Percentiles rank a stretch among this genome's conserved stretches.
These are phyloP conservation scores for Oxycera nigricornis DNA, from an alignment of 2,888 invertebrate species.

Conservation along the genomic window DNA sequence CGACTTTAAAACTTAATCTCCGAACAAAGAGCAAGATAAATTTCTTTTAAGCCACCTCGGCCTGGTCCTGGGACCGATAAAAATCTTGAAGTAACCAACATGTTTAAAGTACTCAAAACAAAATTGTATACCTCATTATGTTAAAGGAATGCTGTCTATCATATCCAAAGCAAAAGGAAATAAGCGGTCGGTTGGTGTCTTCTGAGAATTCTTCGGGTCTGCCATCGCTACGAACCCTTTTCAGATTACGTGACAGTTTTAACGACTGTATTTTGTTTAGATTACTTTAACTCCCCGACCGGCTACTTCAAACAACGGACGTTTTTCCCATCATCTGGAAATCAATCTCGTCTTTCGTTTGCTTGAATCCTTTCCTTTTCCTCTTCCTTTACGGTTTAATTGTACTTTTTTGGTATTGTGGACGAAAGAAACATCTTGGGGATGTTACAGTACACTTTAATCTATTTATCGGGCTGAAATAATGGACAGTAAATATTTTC, in stretches of 20 bases:
- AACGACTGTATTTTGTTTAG: constrained; percentile 30
- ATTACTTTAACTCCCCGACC: not conserved
- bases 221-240: constrained; percentile 16
- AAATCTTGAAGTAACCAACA: not conserved
- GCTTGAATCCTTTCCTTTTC: not conserved
- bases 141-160: constrained; percentile 1
- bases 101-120: constrained; percentile 2
- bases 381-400: too few relatives aligned
- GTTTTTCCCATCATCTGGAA: not conserved
- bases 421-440: too few relatives aligned
- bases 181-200: not conserved
- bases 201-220: not conserved
- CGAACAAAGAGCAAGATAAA: too few relatives aligned
- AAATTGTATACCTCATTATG: constrained; percentile 24
- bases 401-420: too few relatives aligned
- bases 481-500: too few relatives aligned
- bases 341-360: not conserved
- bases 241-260: constrained; percentile 35
- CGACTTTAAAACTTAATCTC: too few relatives aligned
- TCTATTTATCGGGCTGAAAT: too few relatives aligned
- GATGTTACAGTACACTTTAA: too few relatives aligned
- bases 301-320: not conserved
- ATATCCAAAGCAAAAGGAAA: not conserved
- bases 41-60: too few relatives aligned
- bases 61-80: not conserved